phyloP scores from a whole-genome alignment of 2,888 invertebrate species.

The Amphipoea lucens region DNA sequence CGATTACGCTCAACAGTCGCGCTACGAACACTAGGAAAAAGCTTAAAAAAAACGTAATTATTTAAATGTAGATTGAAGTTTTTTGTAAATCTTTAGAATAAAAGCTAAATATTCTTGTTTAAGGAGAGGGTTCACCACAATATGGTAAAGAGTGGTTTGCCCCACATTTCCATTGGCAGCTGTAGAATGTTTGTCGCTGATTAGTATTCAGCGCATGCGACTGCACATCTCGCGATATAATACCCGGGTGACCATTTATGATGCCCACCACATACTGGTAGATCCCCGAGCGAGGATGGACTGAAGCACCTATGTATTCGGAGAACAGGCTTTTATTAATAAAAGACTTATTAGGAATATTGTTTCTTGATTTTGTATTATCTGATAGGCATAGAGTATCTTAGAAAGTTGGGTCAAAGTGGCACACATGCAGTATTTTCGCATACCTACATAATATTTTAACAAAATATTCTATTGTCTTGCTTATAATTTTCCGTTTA shows the following conservation, averaged over 20 bases:
- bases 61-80: neutral
- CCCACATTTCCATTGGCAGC: neutral
- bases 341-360: neutral
- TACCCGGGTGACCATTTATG: conserved; percentile 30
- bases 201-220: conserved; percentile 42
- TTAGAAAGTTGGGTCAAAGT: neutral
- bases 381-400: neutral
- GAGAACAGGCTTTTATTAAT: neutral
- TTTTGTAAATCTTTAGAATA: neutral
- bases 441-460: neutral
- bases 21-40: no score
- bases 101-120: neutral
- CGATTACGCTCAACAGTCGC: no score
- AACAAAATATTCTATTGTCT: neutral
- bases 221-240: conserved; percentile 30
- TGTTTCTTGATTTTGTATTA: neutral
- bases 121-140: neutral
- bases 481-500: no score
- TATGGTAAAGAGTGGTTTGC: neutral
- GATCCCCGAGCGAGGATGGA: neutral
- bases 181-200: conserved; percentile 14
- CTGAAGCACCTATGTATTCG: neutral
- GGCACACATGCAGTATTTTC: neutral
- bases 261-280: neutral
- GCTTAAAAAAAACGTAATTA: no score